These are phyloP conservation scores for Spongilla lacustris DNA, from an alignment of 37 sponge, comb jelly and placozoan species.

Conservation along the genomic window DNA sequence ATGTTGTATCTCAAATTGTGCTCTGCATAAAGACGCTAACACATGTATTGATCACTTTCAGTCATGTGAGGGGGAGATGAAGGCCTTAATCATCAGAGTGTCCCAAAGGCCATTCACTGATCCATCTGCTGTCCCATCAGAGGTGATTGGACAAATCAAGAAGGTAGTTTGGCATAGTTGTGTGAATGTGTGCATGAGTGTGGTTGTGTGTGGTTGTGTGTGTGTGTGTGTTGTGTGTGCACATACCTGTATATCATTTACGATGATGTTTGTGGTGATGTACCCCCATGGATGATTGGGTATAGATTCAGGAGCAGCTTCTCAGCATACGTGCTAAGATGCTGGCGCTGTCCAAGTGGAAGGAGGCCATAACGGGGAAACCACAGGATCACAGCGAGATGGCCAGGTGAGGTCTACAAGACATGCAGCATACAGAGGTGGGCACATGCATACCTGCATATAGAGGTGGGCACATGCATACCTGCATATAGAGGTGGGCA, in stretches of 20 bases:
- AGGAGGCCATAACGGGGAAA: conserved; percentile 66
- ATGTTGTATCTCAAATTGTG: no score
- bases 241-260: not conserved
- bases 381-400: conserved; percentile 46
- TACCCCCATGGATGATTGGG: not conserved
- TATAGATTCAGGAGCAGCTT: conserved; percentile 34
- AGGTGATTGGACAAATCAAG: not conserved
- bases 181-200: conserved; percentile 19
- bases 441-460: not conserved
- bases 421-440: no score
- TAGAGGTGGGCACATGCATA: not conserved
- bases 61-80: not conserved
- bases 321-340: conserved; percentile 32
- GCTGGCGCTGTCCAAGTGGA: conserved; percentile 67
- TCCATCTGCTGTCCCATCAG: not conserved
- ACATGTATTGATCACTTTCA: not conserved
- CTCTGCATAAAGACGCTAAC: not conserved
- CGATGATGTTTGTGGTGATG: no score
- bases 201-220: conserved; percentile 8
- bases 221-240: not conserved
- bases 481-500: not conserved
- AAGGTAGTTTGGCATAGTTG: not conserved
- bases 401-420: no score
- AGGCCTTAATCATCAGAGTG: not conserved
- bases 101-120: not conserved